These are phyloP conservation scores for Adela reaumurella DNA, from an alignment of 2,888 invertebrate species.

Conservation along the genomic window DNA sequence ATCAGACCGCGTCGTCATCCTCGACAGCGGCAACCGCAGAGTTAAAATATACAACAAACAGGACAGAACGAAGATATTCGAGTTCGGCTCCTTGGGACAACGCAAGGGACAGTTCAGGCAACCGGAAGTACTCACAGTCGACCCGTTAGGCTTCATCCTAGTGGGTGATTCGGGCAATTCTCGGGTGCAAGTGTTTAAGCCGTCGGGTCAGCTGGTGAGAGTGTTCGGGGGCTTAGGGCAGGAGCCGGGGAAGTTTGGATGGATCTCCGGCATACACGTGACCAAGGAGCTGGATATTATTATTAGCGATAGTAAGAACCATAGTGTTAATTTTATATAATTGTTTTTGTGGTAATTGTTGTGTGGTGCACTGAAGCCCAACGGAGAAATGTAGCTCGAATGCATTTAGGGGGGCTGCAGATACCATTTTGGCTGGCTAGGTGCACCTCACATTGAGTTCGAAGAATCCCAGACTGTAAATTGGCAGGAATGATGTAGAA, in stretches of 20 bases:
- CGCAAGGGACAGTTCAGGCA: constrained; percentile 68
- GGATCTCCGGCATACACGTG: constrained; percentile 66
- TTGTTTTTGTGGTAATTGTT: too few relatives aligned
- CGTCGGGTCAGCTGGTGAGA: constrained; percentile 64
- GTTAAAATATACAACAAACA: constrained; percentile 57
- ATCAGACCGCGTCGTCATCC: constrained; percentile 48
- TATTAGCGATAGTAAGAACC: constrained; percentile 58
- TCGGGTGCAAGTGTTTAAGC: constrained; percentile 70
- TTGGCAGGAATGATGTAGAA: too few relatives aligned
- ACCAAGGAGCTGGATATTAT: constrained; percentile 60
- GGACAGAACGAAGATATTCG: constrained; percentile 51
- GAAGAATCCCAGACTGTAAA: too few relatives aligned
- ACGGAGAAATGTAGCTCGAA: too few relatives aligned
- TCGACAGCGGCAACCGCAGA: constrained; percentile 71
- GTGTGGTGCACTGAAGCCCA: too few relatives aligned
- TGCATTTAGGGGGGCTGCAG: too few relatives aligned
- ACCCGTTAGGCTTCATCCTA: constrained; percentile 68
- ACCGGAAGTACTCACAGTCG: constrained; percentile 70
- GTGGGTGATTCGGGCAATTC: constrained; percentile 79
- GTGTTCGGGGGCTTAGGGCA: constrained; percentile 58
- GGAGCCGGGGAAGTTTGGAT: constrained; percentile 55
- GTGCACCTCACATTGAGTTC: too few relatives aligned
- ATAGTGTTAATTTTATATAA: constrained; percentile 41
- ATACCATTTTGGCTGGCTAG: too few relatives aligned
- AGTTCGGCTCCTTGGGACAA: constrained; percentile 65